Evolutionary conservation across 92 coral and sea anemone species (phyloP), one percentile per base, ranked within the genome.

Genomic region (Phenganax subtilis): DNA sequence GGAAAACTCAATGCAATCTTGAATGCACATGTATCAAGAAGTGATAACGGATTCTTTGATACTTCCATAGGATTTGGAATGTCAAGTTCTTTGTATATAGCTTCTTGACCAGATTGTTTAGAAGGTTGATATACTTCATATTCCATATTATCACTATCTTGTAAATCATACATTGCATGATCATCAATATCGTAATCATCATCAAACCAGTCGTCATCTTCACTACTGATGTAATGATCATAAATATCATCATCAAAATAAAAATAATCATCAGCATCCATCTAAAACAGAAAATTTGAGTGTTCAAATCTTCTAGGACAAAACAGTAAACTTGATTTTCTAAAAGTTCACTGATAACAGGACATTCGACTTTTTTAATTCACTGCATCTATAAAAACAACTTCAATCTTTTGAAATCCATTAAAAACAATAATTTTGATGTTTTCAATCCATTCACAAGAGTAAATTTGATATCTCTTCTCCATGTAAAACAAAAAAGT

Each of bases 1-100:
- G 98, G 97, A 68, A 91, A 94, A 17, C 82, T 88, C 58, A 86
- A 30, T 10, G 98, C 93, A 77, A 94, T 79, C 70, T 90, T 86
- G 58, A 82, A 87, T 57, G 92, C 85, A 31, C 97, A 94, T 51
- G 67, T 71, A 70, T 94, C 94, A 55, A 87, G 91, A 12, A 94
- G 88, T 16, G 94, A 74, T 0, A 57, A 27, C 27, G 86, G 85
- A 28, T 87, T 74, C 61, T 55, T 71, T 55, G 77, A 53, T 11
- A 20, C 57, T 29, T 70, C 60, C 30, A 51, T 20, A 12, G 68
- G 75, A 3, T 86, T 75, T 7, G 65, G 79, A 15, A 79, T 30
- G 17, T 55, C 16, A 6, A 79, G 57, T 20, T 79, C 83, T 12
- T 79, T 79, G 74, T 79, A 79, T 47, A 79, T 65, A 8, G 73